phyloP scores from a whole-genome alignment of 2,797 vertebrate genomes.

The Peromyscus aztecus region DNA sequence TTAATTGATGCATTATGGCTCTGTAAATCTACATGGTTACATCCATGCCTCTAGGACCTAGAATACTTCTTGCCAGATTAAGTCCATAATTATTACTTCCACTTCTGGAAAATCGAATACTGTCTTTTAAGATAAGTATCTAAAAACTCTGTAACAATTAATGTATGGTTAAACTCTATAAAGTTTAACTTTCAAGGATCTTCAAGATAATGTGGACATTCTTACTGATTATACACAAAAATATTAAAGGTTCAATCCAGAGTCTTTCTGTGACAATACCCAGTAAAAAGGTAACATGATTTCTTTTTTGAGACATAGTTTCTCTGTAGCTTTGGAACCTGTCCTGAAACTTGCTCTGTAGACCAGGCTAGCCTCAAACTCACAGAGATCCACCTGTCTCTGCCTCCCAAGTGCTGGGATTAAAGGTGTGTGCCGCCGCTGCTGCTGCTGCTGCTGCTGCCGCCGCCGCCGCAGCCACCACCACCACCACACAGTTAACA shows the following conservation, averaged over 20 bases:
- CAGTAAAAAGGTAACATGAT: not conserved
- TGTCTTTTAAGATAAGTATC: not conserved
- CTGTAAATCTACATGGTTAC: not conserved
- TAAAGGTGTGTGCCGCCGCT: no score
- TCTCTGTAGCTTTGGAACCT: no score
- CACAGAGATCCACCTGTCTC: no score
- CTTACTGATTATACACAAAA: not conserved
- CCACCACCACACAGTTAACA: no score
- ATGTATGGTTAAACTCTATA: not conserved
- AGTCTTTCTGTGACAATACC: not conserved
- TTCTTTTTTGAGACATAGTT: no score
- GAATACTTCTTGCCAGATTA: not conserved
- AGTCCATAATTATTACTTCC: not conserved
- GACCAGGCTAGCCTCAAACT: no score
- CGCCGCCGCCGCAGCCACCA: no score
- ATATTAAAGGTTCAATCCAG: not conserved
- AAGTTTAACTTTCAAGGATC: not conserved
- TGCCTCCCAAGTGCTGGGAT: no score
- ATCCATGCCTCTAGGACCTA: not conserved
- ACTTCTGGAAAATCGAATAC: not conserved
- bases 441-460: no score
- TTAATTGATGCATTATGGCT: not conserved
- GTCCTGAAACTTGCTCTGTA: no score
- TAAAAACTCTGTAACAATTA: not conserved
- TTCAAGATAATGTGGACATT: not conserved